Conservation (phyloP, 2,888 invertebrate genomes). For the Sericinus montela region DNA sequence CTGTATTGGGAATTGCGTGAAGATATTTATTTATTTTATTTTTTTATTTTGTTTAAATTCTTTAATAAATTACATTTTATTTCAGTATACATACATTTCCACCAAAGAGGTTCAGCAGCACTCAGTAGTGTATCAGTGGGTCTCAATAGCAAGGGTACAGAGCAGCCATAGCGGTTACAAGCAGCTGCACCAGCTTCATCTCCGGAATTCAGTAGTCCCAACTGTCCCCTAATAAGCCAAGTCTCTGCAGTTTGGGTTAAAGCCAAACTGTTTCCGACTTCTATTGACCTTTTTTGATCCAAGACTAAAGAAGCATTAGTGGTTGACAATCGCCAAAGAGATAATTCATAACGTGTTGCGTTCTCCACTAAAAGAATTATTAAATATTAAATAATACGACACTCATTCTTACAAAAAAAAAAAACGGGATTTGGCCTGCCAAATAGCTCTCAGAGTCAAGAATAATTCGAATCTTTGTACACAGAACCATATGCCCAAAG, state of each 20-base stretch:
- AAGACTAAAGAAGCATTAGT: constrained; percentile 61
- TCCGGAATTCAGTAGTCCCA: constrained; percentile 49
- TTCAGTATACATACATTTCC: constrained; percentile 50
- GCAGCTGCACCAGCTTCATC: constrained; percentile 69
- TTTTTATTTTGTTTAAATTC: no score
- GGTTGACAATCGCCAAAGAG: constrained; percentile 67
- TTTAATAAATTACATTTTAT: no score
- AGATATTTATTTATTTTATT: no score
- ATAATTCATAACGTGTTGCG: constrained; percentile 69
- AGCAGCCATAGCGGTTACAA: constrained; percentile 69
- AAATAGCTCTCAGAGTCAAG: no score
- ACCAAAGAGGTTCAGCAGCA: constrained; percentile 63
- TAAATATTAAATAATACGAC: no score
- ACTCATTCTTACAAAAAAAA: no score
- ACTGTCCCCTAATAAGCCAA: constrained; percentile 51
- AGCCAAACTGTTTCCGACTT: constrained; percentile 55
- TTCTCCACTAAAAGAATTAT: constrained; percentile 52
- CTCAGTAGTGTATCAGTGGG: constrained; percentile 58
- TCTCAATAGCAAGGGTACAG: constrained; percentile 51
- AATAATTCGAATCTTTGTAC: no score
- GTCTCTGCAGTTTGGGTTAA: no score
- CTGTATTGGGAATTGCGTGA: no score
- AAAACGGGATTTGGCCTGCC: no score
- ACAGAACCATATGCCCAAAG: no score
- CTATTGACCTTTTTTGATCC: constrained; percentile 60